These are phyloP conservation scores for Enteromius trimaculatus DNA, from an alignment of 2,797 vertebrate genomes.

Conservation along the genomic window DNA sequence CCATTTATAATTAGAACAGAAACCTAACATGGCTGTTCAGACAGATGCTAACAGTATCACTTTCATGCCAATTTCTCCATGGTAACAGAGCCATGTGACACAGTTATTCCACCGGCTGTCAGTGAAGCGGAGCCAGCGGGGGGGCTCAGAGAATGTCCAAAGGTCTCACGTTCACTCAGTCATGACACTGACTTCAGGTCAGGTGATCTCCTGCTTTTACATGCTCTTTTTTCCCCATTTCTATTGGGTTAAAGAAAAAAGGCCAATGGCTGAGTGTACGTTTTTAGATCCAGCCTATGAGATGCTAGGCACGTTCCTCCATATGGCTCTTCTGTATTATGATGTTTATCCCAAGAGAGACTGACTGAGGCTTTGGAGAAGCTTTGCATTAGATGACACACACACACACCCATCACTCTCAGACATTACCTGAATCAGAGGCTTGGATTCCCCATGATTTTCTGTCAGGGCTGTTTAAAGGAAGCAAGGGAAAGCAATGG, in stretches of 20 bases:
- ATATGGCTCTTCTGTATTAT: conserved; percentile 12
- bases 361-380: conserved; percentile 13
- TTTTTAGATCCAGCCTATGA: conserved; percentile 8
- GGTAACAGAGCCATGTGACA: conserved; percentile 56
- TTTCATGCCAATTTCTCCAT: conserved; percentile 53
- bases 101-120: conserved; percentile 22
- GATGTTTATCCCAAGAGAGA: conserved; percentile 38
- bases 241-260: conserved; percentile 14
- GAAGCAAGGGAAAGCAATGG: conserved; percentile 29
- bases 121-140: conserved; percentile 22
- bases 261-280: neutral
- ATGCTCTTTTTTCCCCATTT: conserved; percentile 32
- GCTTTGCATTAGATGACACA: conserved; percentile 22
- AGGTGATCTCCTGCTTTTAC: conserved; percentile 25
- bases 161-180: conserved; percentile 31
- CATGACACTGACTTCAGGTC: conserved; percentile 38
- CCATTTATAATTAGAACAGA: conserved; percentile 45
- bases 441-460: conserved; percentile 21
- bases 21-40: conserved; percentile 49
- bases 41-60: conserved; percentile 47
- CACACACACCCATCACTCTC: conserved; percentile 14
- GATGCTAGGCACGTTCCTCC: neutral
- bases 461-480: conserved; percentile 19
- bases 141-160: conserved; percentile 14
- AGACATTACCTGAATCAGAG: conserved; percentile 28